These are phyloP conservation scores for Parus major DNA, from an alignment of 2,113 vertebrate genomes.

Conservation along the genomic window DNA sequence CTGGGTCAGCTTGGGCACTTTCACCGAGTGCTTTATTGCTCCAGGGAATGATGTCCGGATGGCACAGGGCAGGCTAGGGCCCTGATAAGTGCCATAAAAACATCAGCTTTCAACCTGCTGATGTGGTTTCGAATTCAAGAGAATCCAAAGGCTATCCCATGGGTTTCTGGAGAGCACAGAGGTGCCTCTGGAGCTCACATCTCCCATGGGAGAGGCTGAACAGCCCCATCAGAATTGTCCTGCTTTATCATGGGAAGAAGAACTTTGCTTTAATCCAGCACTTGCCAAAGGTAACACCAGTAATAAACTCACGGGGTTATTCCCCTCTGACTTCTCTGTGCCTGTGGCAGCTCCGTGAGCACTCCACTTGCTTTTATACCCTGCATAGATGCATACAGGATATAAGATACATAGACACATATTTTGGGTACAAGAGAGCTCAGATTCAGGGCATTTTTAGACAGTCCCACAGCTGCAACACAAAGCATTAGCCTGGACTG, in stretches of 20 bases:
- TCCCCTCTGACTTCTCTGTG: neutral
- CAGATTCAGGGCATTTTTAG: neutral
- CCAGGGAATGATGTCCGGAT: neutral
- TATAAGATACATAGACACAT: neutral
- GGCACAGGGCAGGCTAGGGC: neutral
- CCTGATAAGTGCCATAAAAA: neutral
- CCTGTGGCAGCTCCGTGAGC: accelerated
- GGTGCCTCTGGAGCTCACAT: neutral
- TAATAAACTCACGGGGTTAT: neutral
- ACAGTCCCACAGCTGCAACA: neutral
- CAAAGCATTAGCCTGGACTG: neutral
- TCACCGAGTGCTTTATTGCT: neutral
- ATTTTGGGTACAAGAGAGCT: neutral
- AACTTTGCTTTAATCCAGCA: neutral
- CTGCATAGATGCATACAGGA: neutral
- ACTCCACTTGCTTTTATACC: accelerated
- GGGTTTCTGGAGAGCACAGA: neutral
- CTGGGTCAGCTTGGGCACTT: neutral
- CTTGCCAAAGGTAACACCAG: neutral
- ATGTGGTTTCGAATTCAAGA: accelerated
- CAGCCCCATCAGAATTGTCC: neutral
- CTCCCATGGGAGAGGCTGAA: neutral
- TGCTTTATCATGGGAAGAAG: neutral
- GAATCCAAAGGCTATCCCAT: neutral
- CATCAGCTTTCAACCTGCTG: neutral